Percentiles rank a stretch among this genome's conserved stretches.
phyloP scores from a whole-genome alignment of 2,113 vertebrate genomes.

The Rhabdornis inornatus region DNA sequence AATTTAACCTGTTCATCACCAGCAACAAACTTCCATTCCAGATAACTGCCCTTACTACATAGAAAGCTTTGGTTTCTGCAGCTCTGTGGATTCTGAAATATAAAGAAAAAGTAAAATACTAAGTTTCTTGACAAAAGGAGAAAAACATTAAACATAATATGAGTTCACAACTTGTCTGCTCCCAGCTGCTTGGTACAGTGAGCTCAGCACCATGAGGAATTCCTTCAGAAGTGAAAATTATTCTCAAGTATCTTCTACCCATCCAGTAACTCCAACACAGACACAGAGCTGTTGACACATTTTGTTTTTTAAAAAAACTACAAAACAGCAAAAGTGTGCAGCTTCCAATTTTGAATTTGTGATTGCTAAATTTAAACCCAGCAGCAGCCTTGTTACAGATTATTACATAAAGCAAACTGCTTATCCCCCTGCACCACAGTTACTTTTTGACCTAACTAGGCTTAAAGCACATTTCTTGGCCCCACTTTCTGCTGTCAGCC shows the following conservation, averaged over 20 bases:
- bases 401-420: background rate
- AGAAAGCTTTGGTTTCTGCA: background rate
- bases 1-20: background rate
- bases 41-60: background rate
- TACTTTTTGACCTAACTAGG: background rate
- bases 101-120: background rate
- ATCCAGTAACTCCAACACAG: background rate
- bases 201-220: background rate
- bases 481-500: background rate
- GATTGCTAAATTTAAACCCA: background rate
- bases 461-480: background rate
- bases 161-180: background rate
- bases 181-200: background rate
- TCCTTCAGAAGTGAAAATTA: background rate
- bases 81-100: background rate
- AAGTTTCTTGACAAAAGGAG: background rate
- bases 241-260: background rate
- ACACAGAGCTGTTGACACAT: background rate
- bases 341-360: background rate
- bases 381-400: background rate
- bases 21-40: background rate
- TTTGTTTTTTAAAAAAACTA: background rate
- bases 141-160: background rate
- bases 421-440: background rate
- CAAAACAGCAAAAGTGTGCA: background rate